Evolutionary conservation across 2,113 vertebrate genomes (phyloP).

Genomic region (Canis aureus): DNA sequence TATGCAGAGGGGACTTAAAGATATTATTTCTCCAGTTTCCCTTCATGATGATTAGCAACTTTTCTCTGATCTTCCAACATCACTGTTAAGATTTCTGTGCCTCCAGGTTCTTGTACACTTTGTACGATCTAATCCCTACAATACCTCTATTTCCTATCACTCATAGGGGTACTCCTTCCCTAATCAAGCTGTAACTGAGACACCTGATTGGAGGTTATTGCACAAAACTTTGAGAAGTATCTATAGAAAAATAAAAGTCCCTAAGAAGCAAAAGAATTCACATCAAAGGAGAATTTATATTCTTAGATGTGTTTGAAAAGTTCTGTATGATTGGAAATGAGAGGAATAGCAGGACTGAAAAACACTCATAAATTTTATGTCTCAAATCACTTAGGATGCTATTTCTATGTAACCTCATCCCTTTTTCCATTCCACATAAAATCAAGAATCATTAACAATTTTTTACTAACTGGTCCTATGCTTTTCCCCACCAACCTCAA

Average conservation of each 20-base stretch:
- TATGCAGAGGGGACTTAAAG: neutral
- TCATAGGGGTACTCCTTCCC: neutral
- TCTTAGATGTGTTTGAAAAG: neutral
- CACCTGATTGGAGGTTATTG: neutral
- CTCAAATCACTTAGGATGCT: neutral
- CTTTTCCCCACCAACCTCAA: no score
- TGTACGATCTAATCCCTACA: neutral
- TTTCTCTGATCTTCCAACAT: neutral
- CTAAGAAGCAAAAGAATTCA: neutral
- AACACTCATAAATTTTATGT: neutral
- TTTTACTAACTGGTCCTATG: no score
- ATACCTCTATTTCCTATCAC: neutral
- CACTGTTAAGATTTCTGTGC: neutral
- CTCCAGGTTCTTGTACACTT: neutral
- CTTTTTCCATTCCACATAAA: neutral
- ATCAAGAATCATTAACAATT: neutral
- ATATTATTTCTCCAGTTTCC: neutral
- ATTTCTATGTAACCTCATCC: neutral
- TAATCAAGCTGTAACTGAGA: neutral
- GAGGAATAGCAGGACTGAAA: neutral
- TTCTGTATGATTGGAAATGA: neutral
- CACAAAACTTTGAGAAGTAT: neutral
- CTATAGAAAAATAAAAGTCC: neutral
- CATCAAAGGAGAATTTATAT: conserved; percentile 5
- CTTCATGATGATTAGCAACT: neutral